Evolutionary conservation across 2,888 invertebrate genomes (phyloP).

Genomic region (Allygus modestus): DNA sequence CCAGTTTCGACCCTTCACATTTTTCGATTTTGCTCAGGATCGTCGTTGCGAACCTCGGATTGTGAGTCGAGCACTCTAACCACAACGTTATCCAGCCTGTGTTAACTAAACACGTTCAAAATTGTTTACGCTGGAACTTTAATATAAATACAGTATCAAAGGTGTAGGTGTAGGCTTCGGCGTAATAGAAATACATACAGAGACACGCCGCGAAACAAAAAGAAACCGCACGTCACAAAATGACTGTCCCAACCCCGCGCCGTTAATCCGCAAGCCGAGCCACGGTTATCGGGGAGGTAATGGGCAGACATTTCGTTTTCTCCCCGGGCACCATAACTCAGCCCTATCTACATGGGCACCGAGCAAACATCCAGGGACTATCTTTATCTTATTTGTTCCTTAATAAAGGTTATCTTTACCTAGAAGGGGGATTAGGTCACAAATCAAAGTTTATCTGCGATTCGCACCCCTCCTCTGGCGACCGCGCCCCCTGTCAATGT

Average conservation of each 20-base stretch:
- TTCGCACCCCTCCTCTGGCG: conserved; percentile 59
- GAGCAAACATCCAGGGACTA: conserved; percentile 47
- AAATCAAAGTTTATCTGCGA: conserved; percentile 65
- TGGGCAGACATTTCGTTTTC: conserved; percentile 40
- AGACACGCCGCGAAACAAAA: neutral
- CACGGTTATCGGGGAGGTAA: conserved; percentile 40
- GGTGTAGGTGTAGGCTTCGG: no score
- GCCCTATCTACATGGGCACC: conserved; percentile 40
- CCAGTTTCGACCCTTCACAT: no score
- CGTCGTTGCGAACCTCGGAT: no score
- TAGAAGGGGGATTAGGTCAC: conserved; percentile 57
- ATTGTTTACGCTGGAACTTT: no score
- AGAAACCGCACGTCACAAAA: neutral
- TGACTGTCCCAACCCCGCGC: neutral
- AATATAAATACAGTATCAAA: no score
- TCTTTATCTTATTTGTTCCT: conserved; percentile 57
- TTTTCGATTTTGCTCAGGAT: no score
- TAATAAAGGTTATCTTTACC: conserved; percentile 60
- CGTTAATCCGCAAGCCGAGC: neutral
- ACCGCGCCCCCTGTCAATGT: conserved; percentile 61
- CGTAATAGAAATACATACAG: no score
- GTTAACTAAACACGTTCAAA: no score
- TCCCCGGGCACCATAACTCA: conserved; percentile 44
- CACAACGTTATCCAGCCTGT: no score
- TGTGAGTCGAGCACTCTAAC: no score